Evolutionary conservation across 1,140 invertebrate species (phyloP).

Genomic region (Drosophila repletoides): DNA sequence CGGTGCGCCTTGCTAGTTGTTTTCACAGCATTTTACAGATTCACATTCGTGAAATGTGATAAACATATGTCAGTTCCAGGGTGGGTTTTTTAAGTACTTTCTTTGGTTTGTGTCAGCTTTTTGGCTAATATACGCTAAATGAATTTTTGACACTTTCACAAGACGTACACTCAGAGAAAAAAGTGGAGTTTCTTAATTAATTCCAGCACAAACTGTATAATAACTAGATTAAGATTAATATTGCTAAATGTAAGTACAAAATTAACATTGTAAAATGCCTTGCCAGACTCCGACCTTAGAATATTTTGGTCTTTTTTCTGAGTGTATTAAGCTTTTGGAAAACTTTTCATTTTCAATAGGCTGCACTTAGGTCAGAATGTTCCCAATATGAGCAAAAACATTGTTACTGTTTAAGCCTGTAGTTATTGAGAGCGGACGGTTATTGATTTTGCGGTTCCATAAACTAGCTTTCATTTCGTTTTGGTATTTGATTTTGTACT

Average conservation of each 20-base stretch:
- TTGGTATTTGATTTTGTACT: conserved; percentile 60
- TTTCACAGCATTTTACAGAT: too few species aligned
- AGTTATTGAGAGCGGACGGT: conserved; percentile 48
- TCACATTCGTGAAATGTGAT: conserved; percentile 18
- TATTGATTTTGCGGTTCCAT: conserved; percentile 74
- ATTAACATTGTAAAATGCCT: conserved; percentile 35
- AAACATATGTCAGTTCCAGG: conserved; percentile 44
- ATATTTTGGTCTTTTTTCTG: too few species aligned
- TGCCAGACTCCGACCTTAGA: too few species aligned
- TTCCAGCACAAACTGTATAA: too few species aligned
- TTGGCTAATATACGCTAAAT: conserved; percentile 47
- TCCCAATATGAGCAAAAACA: conserved; percentile 43
- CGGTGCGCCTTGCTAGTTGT: too few species aligned
- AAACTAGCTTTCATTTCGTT: conserved; percentile 71
- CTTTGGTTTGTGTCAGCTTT: conserved; percentile 42
- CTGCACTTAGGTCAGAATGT: conserved; percentile 44
- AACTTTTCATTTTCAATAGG: conserved; percentile 22
- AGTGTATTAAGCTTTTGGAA: too few species aligned
- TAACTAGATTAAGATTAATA: too few species aligned
- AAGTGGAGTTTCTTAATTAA: too few species aligned
- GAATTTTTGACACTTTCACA: conserved; percentile 59
- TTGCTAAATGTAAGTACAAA: too few species aligned
- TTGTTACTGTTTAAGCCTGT: conserved; percentile 27
- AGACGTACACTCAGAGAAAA: conserved; percentile 18
- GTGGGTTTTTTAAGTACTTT: conserved; percentile 43